Conservation (phyloP, 2,113 vertebrate species). For the Podarcis raffonei region DNA sequence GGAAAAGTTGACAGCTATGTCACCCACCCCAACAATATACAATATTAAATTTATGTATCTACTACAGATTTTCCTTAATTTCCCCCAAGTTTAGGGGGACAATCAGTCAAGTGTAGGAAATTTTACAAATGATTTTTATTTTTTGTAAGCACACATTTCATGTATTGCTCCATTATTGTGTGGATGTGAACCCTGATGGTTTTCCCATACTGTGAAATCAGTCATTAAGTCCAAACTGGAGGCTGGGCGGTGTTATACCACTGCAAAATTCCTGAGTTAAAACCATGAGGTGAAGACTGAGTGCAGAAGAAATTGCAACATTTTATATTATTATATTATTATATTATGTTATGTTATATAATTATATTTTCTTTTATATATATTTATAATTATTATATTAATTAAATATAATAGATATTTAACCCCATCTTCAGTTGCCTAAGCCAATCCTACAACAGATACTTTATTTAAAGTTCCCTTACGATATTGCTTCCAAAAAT, state of each 20-base stretch:
- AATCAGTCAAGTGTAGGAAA: background rate
- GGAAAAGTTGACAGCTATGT: background rate
- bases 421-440: background rate
- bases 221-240: background rate
- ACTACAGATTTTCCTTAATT: background rate
- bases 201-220: background rate
- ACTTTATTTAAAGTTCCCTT: background rate
- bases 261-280: background rate
- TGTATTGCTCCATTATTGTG: background rate
- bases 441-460: background rate
- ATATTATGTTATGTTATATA: too few species aligned
- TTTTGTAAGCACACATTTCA: background rate
- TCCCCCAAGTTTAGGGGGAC: background rate
- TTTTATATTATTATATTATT: background rate
- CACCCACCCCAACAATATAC: constrained; percentile 28
- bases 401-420: background rate
- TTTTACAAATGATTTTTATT: background rate
- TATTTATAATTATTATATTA: background rate
- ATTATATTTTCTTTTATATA: too few species aligned
- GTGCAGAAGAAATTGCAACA: background rate
- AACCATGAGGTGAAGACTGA: background rate
- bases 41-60: background rate
- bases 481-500: background rate
- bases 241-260: background rate
- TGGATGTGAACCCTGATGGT: too few species aligned